Conservation (phyloP, 2,113 vertebrate species). For the Lynx canadensis region DNA sequence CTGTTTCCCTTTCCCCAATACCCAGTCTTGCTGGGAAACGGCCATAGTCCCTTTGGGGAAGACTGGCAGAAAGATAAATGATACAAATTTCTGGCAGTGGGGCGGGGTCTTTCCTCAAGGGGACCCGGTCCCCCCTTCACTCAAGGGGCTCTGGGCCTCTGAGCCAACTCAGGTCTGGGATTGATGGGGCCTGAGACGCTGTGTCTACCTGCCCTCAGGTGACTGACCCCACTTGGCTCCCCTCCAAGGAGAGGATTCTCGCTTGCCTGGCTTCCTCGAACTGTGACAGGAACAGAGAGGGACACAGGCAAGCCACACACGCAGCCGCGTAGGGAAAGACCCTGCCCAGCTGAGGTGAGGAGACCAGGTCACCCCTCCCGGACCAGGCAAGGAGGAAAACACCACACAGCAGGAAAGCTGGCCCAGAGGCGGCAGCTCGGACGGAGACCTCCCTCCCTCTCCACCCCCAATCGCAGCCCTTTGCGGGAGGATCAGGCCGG, state of each 20-base stretch:
- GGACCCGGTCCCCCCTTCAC: not conserved
- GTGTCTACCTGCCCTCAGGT: not conserved
- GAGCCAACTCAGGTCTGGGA: not conserved
- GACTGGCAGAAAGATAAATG: not conserved
- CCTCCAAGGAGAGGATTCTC: not conserved
- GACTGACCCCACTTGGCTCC: not conserved
- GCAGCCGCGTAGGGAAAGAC: not conserved
- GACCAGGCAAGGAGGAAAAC: not conserved
- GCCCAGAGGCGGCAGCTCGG: not conserved
- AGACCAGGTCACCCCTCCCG: not conserved
- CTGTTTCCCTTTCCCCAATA: not conserved
- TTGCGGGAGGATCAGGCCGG: not conserved
- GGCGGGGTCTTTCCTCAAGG: not conserved
- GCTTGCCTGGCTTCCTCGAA: not conserved
- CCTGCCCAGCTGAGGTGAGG: too few relatives aligned
- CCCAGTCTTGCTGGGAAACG: not conserved
- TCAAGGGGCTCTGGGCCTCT: not conserved
- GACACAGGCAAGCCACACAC: accelerated
- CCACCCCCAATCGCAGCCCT: not conserved
- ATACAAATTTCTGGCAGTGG: accelerated
- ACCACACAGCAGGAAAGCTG: not conserved
- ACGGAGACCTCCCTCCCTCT: not conserved
- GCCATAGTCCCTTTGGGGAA: not conserved
- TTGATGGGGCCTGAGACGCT: too few relatives aligned
- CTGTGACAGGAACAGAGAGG: not conserved